Base-by-base conservation (phyloP, 1,140 invertebrate genomes). In the Papilio machaon region DNA sequence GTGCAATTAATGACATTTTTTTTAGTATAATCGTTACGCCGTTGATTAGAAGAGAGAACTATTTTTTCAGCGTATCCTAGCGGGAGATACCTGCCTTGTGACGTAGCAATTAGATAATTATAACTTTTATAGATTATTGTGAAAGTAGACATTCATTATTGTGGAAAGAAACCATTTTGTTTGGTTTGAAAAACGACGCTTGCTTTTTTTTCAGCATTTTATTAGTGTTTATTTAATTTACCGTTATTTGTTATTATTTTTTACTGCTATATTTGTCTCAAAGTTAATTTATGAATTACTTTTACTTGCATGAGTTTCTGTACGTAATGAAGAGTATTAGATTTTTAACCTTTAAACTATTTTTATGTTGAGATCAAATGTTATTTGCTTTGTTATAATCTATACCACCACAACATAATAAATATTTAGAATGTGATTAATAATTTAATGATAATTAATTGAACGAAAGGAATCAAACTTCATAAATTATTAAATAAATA, bases 21-120 rank as follows among this genome's bases (percentile, higher is more conserved):
- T 64, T 73, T 46, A 73, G 52, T 76, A 46, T 80, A 82, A 76
- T 80, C 46, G 60, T 81, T 79, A 77, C 52, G 84, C 38, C 78
- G 82, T 86, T 88, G 81, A 82, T 81, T 84, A 87, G 80, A 79
- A 86, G 82, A 92, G 87, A 90, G 87, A 85, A 90, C 87, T 92
- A 91, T 92, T 92, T 92, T 92, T 92, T 88, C 90, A 93, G 80
- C 92, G 92, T 93, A 93, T 94, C 91, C 83, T 88, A 90, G 87
- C 84, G 82, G 81, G 86, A 77, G 91, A 89, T 91, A 89, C 91
- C 89, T 94, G 92, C 92, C 91, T 93, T 92, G 90, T 87, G 87
- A 88, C 84, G 83, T 92, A 90, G 90, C 75, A 81, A 81, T 49
- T 87, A 85, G 82, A 84, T 80, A 81, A 85, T 82, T 80, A 73